Conservation (phyloP, 23 tunicate species). For the Ascidia mentula region DNA sequence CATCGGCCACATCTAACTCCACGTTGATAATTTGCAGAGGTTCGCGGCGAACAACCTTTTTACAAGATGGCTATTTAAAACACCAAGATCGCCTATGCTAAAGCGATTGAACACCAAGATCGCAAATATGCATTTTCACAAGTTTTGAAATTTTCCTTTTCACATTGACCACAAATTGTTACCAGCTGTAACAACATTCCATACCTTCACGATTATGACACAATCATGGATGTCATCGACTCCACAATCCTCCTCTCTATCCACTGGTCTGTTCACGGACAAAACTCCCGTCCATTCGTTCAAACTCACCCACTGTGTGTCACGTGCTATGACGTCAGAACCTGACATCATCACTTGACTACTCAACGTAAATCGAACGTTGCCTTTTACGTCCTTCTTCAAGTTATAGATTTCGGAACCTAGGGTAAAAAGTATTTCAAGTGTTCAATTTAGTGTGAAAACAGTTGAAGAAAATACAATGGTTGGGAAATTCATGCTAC, state of each 20-base stretch:
- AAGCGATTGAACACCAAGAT: too few species aligned
- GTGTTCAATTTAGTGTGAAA: too few species aligned
- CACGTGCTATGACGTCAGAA: slow-evolving; percentile 20
- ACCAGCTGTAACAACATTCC: neutral
- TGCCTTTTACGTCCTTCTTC: neutral
- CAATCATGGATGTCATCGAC: slow-evolving; percentile 48
- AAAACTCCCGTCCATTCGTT: slow-evolving; percentile 47
- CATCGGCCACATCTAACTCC: slow-evolving; percentile 51
- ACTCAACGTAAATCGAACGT: slow-evolving; percentile 24
- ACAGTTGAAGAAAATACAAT: too few species aligned
- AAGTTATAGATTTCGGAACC: slow-evolving; percentile 42
- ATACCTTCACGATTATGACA: slow-evolving; percentile 58
- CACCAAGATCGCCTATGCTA: too few species aligned
- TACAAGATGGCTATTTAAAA: too few species aligned
- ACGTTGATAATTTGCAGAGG: slow-evolving; percentile 48
- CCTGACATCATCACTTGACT: slow-evolving; percentile 42
- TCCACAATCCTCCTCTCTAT: slow-evolving; percentile 66
- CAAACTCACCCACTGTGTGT: slow-evolving; percentile 57
- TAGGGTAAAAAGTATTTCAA: neutral
- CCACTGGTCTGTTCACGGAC: slow-evolving; percentile 57
- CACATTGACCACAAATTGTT: too few species aligned
- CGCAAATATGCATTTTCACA: too few species aligned
- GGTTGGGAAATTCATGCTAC: too few species aligned
- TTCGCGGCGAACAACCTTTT: too few species aligned
- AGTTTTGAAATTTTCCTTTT: too few species aligned